phyloP scores from a whole-genome alignment of 2,888 invertebrate species.

The Apodemia mormo region DNA sequence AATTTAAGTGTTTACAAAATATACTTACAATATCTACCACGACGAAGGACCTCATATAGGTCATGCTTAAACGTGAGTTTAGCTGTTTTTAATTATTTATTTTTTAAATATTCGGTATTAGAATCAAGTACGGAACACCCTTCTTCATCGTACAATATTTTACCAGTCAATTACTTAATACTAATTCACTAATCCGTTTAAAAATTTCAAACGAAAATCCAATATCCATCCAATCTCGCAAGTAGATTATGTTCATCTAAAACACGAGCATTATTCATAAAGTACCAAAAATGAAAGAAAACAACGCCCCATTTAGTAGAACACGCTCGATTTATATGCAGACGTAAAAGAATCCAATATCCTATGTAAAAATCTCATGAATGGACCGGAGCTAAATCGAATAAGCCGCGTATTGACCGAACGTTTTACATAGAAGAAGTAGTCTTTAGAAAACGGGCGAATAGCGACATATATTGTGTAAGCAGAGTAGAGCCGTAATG shows the following conservation, averaged over 20 bases:
- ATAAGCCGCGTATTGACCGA: constrained; percentile 51
- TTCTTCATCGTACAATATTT: too few relatives aligned
- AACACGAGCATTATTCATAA: constrained; percentile 21
- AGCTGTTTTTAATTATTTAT: too few relatives aligned
- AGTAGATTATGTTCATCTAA: constrained; percentile 19
- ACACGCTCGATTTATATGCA: constrained; percentile 44
- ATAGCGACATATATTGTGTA: constrained; percentile 2
- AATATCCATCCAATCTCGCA: constrained; percentile 19
- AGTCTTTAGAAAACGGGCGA: constrained; percentile 21
- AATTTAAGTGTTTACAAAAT: too few relatives aligned
- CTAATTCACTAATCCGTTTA: neutral
- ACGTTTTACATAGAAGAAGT: constrained; percentile 45
- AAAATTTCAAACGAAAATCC: constrained; percentile 18
- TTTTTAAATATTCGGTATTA: too few relatives aligned
- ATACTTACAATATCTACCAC: too few relatives aligned
- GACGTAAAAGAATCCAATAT: constrained; percentile 62
- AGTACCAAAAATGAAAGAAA: constrained; percentile 36
- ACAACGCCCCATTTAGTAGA: constrained; percentile 42
- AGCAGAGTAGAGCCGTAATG: constrained; percentile 10
- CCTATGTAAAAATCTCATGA: constrained; percentile 58
- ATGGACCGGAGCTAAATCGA: constrained; percentile 46
- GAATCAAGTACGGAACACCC: too few relatives aligned
- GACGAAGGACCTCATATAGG: too few relatives aligned
- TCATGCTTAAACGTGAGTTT: too few relatives aligned
- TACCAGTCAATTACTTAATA: too few relatives aligned